A percentile compares a stretch with the other conserved stretches of the same genome.
Conservation (phyloP, 2,113 vertebrate genomes). For the Aptenodytes forsteri region DNA sequence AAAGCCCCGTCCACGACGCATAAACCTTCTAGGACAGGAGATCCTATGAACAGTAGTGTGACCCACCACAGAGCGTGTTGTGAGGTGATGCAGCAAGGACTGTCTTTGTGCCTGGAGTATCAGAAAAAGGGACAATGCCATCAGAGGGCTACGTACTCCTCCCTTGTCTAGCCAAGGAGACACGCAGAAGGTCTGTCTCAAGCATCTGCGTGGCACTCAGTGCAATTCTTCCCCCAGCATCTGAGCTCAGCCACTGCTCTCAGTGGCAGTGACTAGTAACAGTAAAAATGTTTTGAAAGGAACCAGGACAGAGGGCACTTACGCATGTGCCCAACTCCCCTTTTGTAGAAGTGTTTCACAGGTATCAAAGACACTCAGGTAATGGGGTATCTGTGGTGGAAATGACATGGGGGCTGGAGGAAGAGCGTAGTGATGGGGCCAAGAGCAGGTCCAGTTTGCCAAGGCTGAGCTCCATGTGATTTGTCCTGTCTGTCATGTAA, state of each 20-base stretch:
- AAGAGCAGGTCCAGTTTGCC: background rate
- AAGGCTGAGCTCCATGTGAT: background rate
- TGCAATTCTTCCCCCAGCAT: background rate
- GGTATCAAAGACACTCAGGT: background rate
- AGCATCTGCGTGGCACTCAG: background rate
- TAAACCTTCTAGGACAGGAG: background rate
- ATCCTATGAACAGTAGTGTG: background rate
- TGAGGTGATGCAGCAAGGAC: background rate
- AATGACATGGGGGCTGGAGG: background rate
- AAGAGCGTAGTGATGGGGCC: background rate
- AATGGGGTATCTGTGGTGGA: background rate
- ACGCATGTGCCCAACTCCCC: background rate
- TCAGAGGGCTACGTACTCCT: background rate
- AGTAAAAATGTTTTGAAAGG: background rate
- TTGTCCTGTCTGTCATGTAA: background rate
- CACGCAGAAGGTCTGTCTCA: background rate
- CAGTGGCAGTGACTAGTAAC: background rate
- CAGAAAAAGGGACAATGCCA: background rate
- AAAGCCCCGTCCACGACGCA: background rate
- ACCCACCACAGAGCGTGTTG: background rate
- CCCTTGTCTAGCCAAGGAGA: background rate
- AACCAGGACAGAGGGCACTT: background rate
- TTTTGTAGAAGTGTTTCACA: background rate
- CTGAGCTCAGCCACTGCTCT: background rate
- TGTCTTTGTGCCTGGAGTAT: background rate